Evolutionary conservation across 1,140 invertebrate genomes (phyloP), one percentile per base, ranked within the genome.

Genomic region (Camponotus pennsylvanicus): DNA sequence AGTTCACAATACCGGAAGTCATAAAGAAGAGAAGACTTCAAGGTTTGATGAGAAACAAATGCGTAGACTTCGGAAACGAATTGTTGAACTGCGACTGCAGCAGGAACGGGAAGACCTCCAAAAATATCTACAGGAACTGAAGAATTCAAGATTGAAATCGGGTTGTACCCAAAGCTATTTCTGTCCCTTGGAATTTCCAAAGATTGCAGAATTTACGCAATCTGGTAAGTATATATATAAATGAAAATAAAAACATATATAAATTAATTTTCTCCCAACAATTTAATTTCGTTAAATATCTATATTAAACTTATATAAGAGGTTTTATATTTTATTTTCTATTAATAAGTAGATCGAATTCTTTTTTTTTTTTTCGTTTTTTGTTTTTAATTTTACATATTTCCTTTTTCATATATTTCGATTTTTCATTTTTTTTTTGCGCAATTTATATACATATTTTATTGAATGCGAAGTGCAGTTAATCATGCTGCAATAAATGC

Each of bases 131-230:
- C 45, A 85, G 45, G 64, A 90, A 37, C 18, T 92, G 55, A 87
- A 89, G 9, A 49, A 84, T 15, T 77, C 83, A 57, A 52, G 64
- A 85, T 13, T 84, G 40, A 57, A 89, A 52, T 73, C 77, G 67
- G 34, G 8, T 15, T 55, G 37, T 55, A 67, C 85, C 40, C 63
- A 4, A 37, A 70, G 32, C 9, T 82, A 37, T 63, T 73, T 94
- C 15, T 92, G 86, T 37, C 93, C 92, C 0, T 75, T 94, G 0
- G 91, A 94, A 18, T 94, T 94, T 78, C 93, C 94, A 3, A 93
- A 92, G 42, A 89, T 94, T 37, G 86, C 89, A 1, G 86, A 88
- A 40, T 93, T 91, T 73, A 64, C 49, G 27, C 70, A 85, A 79
- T 76, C 86, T 69, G 92, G 92, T 93, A 91, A 86, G 85, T 57